Conservation (phyloP, 2,113 vertebrate species). For the Acanthisitta chloris region DNA sequence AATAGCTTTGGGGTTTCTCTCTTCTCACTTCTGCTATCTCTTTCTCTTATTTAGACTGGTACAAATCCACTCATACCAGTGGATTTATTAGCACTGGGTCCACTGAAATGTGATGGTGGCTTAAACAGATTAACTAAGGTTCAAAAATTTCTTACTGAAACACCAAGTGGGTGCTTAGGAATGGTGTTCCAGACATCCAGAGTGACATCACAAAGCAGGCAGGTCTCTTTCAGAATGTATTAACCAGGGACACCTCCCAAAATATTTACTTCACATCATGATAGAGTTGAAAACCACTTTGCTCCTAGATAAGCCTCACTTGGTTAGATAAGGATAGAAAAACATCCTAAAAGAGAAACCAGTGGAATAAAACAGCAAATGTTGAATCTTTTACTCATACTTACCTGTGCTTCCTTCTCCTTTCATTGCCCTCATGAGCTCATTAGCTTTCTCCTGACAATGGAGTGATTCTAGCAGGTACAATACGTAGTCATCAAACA, state of each 20-base stretch:
- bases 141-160: background rate
- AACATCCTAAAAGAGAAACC: background rate
- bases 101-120: background rate
- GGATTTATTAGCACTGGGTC: background rate
- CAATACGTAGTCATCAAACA: conserved; percentile 98
- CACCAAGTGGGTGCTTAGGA: background rate
- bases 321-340: background rate
- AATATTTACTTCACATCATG: background rate
- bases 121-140: background rate
- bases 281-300: background rate
- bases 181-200: background rate
- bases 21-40: background rate
- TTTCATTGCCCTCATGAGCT: conserved; percentile 97
- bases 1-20: background rate
- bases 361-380: background rate
- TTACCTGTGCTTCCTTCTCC: conserved; percentile 88
- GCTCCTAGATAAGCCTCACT: background rate
- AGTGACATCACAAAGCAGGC: background rate
- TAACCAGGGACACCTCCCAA: background rate
- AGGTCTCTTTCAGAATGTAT: background rate
- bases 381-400: background rate
- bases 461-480: conserved; percentile 97
- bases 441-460: conserved; percentile 94
- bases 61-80: background rate
- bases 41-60: background rate